A percentile compares a stretch with the other conserved stretches of the same genome.
Conservation (phyloP, 2,113 vertebrate genomes). For the Ariopsis seemanni region DNA sequence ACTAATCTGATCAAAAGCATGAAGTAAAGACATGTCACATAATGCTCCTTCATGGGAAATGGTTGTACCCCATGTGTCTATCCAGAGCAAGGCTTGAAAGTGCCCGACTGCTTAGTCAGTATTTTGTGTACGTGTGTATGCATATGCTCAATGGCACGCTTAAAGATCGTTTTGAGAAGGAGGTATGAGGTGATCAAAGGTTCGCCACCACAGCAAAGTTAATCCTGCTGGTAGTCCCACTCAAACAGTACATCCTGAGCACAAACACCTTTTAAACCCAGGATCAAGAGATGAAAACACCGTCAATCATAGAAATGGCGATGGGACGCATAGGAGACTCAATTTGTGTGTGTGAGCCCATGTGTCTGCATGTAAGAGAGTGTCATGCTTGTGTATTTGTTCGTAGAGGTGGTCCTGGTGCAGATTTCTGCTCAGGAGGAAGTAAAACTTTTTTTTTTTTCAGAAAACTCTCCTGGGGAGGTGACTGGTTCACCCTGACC, state of each 20-base stretch:
- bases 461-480: constrained; percentile 33
- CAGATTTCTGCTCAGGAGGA: not conserved
- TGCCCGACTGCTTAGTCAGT: constrained; percentile 32
- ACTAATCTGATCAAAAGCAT: not conserved
- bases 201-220: constrained; percentile 59
- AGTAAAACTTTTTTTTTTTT: constrained; percentile 33
- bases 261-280: constrained; percentile 66
- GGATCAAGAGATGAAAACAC: constrained; percentile 60
- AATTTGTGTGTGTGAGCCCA: not conserved
- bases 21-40: constrained; percentile 31
- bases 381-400: constrained; percentile 18
- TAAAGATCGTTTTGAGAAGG: constrained; percentile 53
- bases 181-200: constrained; percentile 70
- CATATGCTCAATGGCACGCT: not conserved
- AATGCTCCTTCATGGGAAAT: constrained; percentile 44
- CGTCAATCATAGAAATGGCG: constrained; percentile 43
- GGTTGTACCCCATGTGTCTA: constrained; percentile 33
- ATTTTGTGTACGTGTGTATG: constrained; percentile 9
- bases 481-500: constrained; percentile 17
- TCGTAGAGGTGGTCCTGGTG: constrained; percentile 23
- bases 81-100: constrained; percentile 36
- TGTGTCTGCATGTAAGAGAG: constrained; percentile 44
- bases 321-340: not conserved
- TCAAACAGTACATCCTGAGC: constrained; percentile 55
- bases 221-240: constrained; percentile 70